phyloP scores from a whole-genome alignment of 2,113 vertebrate genomes.

The Tetrax tetrax region DNA sequence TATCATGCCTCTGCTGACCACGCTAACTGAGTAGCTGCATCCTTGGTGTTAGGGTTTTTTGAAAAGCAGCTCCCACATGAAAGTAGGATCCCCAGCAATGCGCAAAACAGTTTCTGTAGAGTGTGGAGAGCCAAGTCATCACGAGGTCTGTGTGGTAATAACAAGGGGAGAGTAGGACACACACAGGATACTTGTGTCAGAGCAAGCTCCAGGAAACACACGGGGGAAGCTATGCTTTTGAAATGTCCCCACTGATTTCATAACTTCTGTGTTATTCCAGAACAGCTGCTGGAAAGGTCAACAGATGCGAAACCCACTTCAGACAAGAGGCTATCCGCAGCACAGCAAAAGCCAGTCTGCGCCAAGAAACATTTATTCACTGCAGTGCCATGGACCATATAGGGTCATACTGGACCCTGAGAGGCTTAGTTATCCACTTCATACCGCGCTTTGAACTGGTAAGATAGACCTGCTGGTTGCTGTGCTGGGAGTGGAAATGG shows the following conservation, averaged over 20 bases:
- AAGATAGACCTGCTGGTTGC: neutral
- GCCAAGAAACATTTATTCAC: neutral
- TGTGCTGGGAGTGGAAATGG: neutral
- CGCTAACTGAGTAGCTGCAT: neutral
- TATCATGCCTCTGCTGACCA: neutral
- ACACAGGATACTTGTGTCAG: neutral
- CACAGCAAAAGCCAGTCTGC: neutral
- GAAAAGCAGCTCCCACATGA: conserved; percentile 31
- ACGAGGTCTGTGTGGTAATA: conserved; percentile 38
- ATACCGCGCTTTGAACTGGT: neutral
- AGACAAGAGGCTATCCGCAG: neutral
- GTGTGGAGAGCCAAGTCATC: conserved; percentile 21
- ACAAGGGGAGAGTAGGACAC: neutral
- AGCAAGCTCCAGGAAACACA: conserved; percentile 32
- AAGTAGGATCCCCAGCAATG: neutral
- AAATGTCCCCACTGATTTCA: neutral
- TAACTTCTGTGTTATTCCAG: neutral
- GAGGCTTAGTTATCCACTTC: neutral
- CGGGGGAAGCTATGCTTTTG: neutral
- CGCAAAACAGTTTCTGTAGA: neutral
- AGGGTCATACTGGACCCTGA: neutral
- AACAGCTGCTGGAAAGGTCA: conserved; percentile 11
- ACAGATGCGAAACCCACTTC: neutral
- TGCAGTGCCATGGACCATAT: neutral
- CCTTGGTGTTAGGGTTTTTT: neutral